Conservation (phyloP, 2,888 invertebrate species). For the Tiliacea citrago region DNA sequence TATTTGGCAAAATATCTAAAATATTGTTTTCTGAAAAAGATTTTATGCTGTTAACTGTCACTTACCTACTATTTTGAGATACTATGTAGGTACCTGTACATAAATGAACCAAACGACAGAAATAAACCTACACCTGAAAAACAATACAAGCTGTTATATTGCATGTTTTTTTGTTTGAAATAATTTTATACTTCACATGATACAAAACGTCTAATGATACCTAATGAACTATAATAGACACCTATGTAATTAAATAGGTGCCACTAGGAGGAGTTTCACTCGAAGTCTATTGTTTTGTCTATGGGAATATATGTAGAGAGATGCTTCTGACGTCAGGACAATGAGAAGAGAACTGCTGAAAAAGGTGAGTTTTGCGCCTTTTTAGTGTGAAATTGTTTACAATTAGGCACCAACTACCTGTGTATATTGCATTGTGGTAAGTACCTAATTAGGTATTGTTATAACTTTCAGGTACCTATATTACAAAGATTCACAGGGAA, state of each 20-base stretch:
- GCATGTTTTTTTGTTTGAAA: conserved; percentile 9
- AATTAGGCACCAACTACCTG: not conserved
- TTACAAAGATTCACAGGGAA: not conserved
- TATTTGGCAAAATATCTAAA: not conserved
- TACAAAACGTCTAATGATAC: conserved; percentile 48
- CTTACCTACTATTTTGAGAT: not conserved
- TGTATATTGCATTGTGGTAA: not conserved
- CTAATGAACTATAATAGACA: conserved; percentile 41
- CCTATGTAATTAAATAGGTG: conserved; percentile 35
- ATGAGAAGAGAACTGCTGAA: conserved; percentile 25
- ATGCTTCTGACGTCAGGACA: conserved; percentile 23
- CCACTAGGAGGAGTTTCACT: conserved; percentile 28
- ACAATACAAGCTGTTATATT: not conserved
- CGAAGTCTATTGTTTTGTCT: conserved; percentile 37
- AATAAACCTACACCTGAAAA: not conserved
- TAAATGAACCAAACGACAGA: not conserved
- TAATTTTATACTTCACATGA: conserved; percentile 31
- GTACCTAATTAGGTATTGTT: not conserved
- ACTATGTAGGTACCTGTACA: too few relatives aligned
- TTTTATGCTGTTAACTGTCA: not conserved
- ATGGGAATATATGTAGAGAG: conserved; percentile 37
- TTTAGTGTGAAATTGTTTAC: conserved; percentile 11
- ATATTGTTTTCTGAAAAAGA: too few relatives aligned
- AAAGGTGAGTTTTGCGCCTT: conserved; percentile 8
- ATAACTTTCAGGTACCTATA: too few relatives aligned